Evolutionary conservation across 2,113 vertebrate species (phyloP).

Genomic region (Camelus dromedarius): DNA sequence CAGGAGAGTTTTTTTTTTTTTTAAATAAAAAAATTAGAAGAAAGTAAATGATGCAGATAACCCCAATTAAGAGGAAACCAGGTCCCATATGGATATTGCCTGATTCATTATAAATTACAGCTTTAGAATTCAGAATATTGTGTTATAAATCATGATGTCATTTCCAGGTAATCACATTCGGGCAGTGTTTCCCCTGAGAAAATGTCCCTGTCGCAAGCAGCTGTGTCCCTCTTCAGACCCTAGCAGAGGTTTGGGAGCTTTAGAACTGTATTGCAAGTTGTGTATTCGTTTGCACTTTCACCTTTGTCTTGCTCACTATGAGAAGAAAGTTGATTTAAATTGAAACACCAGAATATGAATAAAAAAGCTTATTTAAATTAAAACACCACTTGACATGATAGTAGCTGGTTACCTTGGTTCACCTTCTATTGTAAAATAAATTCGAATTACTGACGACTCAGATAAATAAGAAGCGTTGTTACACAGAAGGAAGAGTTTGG

Average conservation of each 20-base stretch:
- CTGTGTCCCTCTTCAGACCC: slow-evolving; percentile 62
- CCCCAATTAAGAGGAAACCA: slow-evolving; percentile 50
- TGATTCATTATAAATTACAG: slow-evolving; percentile 71
- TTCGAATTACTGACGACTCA: not conserved
- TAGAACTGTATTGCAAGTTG: not conserved
- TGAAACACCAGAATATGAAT: not conserved
- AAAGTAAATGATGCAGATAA: slow-evolving; percentile 54
- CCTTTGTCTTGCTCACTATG: not conserved
- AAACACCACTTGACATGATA: not conserved
- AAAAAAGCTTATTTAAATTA: not conserved
- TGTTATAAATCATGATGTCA: slow-evolving; percentile 83
- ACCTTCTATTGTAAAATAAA: slow-evolving; percentile 42
- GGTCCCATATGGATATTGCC: slow-evolving; percentile 66
- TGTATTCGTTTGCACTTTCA: not conserved
- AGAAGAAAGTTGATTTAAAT: not conserved
- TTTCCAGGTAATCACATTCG: slow-evolving; percentile 76
- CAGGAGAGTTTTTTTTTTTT: not conserved
- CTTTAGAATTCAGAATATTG: slow-evolving; percentile 83
- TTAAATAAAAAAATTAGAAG: not conserved
- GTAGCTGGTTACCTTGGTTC: not conserved
- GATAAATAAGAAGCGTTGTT: not conserved
- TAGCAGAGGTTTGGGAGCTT: not conserved
- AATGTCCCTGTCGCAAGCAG: slow-evolving; percentile 64
- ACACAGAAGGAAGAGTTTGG: not conserved
- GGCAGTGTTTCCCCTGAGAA: slow-evolving; percentile 61